phyloP scores from a whole-genome alignment of 1,140 invertebrate genomes.

The Cyphomyrmex costatus region DNA sequence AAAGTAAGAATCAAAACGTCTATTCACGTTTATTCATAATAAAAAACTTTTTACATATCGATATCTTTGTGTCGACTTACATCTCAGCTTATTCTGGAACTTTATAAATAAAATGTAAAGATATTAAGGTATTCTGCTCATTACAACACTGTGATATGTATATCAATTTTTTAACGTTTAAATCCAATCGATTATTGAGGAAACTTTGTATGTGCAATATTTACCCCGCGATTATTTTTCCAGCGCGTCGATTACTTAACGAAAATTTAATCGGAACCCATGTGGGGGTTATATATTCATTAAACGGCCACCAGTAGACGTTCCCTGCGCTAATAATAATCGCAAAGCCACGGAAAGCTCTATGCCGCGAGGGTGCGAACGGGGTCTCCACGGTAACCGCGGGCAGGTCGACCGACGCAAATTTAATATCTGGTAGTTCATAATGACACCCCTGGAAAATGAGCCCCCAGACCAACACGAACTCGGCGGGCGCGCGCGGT shows the following conservation, averaged over 20 bases:
- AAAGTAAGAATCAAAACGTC: too few relatives aligned
- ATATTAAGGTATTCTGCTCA: background rate
- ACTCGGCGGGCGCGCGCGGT: conserved; percentile 27
- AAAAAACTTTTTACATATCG: too few relatives aligned
- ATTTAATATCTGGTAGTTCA: conserved; percentile 79
- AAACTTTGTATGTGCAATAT: background rate
- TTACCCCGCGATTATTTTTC: conserved; percentile 34
- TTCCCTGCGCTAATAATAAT: conserved; percentile 76
- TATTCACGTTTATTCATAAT: too few relatives aligned
- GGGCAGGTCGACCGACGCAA: conserved; percentile 74
- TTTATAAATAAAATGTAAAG: background rate
- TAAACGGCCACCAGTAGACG: conserved; percentile 66
- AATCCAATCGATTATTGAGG: background rate
- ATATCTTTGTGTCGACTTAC: too few relatives aligned
- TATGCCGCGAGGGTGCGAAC: conserved; percentile 66
- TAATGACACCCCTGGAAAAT: conserved; percentile 78
- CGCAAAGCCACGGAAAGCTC: conserved; percentile 74
- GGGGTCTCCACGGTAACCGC: conserved; percentile 76
- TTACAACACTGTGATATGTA: background rate
- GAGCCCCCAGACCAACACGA: conserved; percentile 59
- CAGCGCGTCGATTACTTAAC: conserved; percentile 65
- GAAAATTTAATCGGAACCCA: conserved; percentile 72
- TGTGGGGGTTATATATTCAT: conserved; percentile 68
- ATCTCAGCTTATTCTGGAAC: too few relatives aligned
- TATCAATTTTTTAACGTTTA: background rate